Conservation (phyloP, 2,888 invertebrate genomes). For the Caenorhabditis virilis region DNA sequence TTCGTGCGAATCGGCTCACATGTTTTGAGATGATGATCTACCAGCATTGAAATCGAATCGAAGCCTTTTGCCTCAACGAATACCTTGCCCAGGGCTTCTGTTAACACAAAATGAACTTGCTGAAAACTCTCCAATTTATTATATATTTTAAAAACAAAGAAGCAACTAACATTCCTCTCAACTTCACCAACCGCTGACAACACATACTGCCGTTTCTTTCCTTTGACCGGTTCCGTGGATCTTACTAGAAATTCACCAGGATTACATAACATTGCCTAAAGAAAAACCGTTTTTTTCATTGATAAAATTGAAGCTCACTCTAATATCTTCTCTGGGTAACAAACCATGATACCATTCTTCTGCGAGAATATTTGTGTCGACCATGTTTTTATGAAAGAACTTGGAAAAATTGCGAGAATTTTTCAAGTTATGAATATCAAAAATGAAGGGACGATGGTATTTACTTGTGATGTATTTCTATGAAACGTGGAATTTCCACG, state of each 20-base stretch:
- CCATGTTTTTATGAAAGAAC: too few relatives aligned
- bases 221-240: conserved; percentile 42
- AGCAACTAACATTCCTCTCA: neutral
- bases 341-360: conserved; percentile 49
- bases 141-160: neutral
- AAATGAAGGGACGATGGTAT: neutral
- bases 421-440: neutral
- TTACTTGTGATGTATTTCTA: too few relatives aligned
- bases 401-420: too few relatives aligned
- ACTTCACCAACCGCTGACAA: conserved; percentile 40
- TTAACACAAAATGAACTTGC: conserved; percentile 35
- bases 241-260: conserved; percentile 51
- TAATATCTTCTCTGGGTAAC: conserved; percentile 54
- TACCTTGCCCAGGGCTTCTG: conserved; percentile 21
- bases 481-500: too few relatives aligned
- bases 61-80: conserved; percentile 24
- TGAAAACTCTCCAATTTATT: conserved; percentile 4
- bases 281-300: neutral
- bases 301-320: conserved; percentile 3
- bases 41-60: conserved; percentile 18
- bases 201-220: conserved; percentile 35
- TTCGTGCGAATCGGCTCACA: conserved; percentile 19
- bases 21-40: conserved; percentile 11
- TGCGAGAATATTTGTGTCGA: conserved; percentile 7
- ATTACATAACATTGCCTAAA: conserved; percentile 38